Evolutionary conservation across 2,113 vertebrate genomes (phyloP).

Genomic region (Mastomys natalensis): DNA sequence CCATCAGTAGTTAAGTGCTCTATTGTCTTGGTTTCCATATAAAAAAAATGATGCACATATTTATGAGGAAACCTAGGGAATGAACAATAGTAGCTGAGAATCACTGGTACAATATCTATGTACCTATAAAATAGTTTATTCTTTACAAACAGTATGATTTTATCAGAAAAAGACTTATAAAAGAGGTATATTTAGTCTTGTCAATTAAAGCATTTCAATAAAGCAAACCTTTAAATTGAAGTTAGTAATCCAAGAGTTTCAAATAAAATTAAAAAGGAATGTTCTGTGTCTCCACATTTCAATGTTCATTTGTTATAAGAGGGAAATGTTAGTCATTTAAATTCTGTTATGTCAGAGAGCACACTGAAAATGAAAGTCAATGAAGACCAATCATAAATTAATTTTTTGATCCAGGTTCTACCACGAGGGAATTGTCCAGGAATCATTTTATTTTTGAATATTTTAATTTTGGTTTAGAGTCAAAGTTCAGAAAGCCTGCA

Average conservation of each 20-base stretch:
- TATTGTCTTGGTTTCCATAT: not conserved
- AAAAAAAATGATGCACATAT: not conserved
- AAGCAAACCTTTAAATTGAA: not conserved
- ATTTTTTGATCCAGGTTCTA: slow-evolving; percentile 67
- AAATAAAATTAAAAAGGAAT: slow-evolving; percentile 34
- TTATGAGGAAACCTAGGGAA: not conserved
- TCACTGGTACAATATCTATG: not conserved
- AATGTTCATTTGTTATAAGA: not conserved
- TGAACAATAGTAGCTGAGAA: not conserved
- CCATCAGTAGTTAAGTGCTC: not conserved
- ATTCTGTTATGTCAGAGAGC: slow-evolving; percentile 23
- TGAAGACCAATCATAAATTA: slow-evolving; percentile 38
- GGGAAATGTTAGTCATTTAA: slow-evolving; percentile 46
- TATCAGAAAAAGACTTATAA: not conserved
- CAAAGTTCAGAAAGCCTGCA: slow-evolving; percentile 75
- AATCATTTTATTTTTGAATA: slow-evolving; percentile 76
- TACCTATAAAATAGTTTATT: not conserved
- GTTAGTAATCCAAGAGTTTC: not conserved
- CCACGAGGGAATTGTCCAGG: slow-evolving; percentile 48
- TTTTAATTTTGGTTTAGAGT: slow-evolving; percentile 51
- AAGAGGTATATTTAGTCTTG: not conserved
- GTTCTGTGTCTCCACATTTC: not conserved
- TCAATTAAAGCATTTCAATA: not conserved
- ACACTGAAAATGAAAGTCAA: slow-evolving; percentile 60
- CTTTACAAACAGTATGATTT: not conserved